Evolutionary conservation across 2,888 invertebrate genomes (phyloP).

Genomic region (Agonopterix heracliana): DNA sequence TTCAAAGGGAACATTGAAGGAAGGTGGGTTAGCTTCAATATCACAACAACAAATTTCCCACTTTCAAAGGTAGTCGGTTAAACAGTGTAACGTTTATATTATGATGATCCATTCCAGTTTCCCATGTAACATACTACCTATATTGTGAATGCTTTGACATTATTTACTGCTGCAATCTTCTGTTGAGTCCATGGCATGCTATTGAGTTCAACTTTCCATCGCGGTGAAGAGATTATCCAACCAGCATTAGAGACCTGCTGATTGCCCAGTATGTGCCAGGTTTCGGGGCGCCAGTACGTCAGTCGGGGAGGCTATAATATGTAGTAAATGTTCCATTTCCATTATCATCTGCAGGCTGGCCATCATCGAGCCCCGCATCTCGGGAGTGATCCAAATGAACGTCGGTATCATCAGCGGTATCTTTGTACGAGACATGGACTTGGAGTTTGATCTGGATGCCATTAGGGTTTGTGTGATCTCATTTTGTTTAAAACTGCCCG

Average conservation of each 20-base stretch:
- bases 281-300: too few species aligned
- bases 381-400: conserved; percentile 26
- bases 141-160: too few species aligned
- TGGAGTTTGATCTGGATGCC: conserved; percentile 25
- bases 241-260: too few species aligned
- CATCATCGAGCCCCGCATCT: conserved; percentile 24
- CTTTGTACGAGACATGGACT: conserved; percentile 23
- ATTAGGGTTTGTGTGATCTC: conserved; percentile 27
- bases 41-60: not conserved
- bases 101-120: not conserved
- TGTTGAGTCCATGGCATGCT: too few species aligned
- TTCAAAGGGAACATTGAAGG: conserved; percentile 12
- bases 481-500: conserved; percentile 2
- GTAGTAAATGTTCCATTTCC: not conserved
- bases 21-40: conserved; percentile 16
- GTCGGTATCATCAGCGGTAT: conserved; percentile 41
- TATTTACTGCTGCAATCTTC: too few species aligned
- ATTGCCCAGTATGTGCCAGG: too few species aligned
- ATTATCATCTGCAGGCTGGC: conserved; percentile 28
- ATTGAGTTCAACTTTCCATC: too few species aligned
- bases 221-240: too few species aligned
- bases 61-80: not conserved
- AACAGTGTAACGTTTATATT: not conserved
- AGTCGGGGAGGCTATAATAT: too few species aligned
- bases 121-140: too few species aligned